Evolutionary conservation across 1,140 invertebrate genomes (phyloP), one percentile per base, ranked within the genome.

Genomic region (Aporrectodea caliginosa): DNA sequence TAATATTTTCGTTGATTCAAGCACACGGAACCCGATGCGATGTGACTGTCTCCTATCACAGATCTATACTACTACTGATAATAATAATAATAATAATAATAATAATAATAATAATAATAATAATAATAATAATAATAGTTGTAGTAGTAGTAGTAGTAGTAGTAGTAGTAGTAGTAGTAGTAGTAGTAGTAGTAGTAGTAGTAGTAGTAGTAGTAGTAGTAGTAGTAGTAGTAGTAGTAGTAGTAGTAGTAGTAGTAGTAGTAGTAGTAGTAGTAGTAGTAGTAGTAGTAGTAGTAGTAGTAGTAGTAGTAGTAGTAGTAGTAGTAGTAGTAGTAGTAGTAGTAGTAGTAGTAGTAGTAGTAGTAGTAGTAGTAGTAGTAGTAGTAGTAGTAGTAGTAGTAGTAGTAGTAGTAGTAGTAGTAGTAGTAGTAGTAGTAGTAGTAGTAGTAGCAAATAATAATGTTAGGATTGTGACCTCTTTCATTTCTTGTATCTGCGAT

Each of bases 401-500:
- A 58, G 43, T 58, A 58, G 43, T 58, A 58, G 43, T 58, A 58
- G 43, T 58, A 58, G 43, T 58, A 58, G 43, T 58, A 58, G 43
- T 58, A 58, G 43, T 58, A 58, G 43, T 58, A 58, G 43, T 58
- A 58, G 43, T 58, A 58, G 43, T 58, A 58, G 43, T 58, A 58
- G 43, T 58, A 58, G 43, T 58, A 58, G 43, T 58, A 58, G 43
- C 43, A 58, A 22, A 58, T 58, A 12, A 58, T 58, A 22, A 58
- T 22, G 22, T 58, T 58, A 58, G 6, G 22, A 58, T 58, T 30
- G 27, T 68, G 27, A 88, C 87, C 87, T 94, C 95, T 94, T 92
- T 96, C 93, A 83, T 97, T 89, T 97, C 94, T 82, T 89, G 88
- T 81, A 89, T 86, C 79, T 85, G 81, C 81, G 84, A 84, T 83